Evolutionary conservation across 2,797 vertebrate genomes (phyloP), one percentile per base, ranked within the genome.

Genomic region (Phyllotis vaccarum): DNA sequence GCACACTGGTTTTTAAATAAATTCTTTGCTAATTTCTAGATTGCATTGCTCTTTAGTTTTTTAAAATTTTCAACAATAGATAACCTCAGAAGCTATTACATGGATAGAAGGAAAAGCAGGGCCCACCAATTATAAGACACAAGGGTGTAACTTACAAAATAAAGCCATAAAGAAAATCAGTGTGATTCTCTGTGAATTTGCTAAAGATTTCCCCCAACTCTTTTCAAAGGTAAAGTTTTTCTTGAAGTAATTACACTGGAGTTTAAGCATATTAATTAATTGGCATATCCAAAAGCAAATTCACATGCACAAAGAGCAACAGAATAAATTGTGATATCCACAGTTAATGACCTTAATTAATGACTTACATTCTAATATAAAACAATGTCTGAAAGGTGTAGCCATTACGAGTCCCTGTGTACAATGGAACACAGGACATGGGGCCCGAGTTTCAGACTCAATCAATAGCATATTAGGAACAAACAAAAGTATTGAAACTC

Each of bases 391-490:
- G 40, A 43, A 85, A 90, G n/a, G 14, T 0, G 2, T 3, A 29
- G 14, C 31, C 43, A 0, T 86, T 60, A 82, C 62, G 82, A 12
- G 22, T 31, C 54, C 76, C 1, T 1, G 14, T 21, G 66, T 29
- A 27, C 66, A 3, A 1, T 14, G 22, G 5, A 6, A 68, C 5
- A 8, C 70, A 27, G 46, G 46, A 68, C 5, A 8, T 64, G 31
- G n/a, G n/a, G n/a, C n/a, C n/a, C n/a, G n/a, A 13, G 19, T 89
- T 90, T 86, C 68, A 76, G 17, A 13, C 60, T 88, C 46, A 21
- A 96, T 96, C 88, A 86, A 68, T 96, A 83, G 60, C 54, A 7
- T 68, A 62, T 97, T 94, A 54, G 10, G 5, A 56, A 40, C 21
- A 89, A 72, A 93, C 22, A 40, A 34, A 80, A 56, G 43, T 40